A percentile compares a stretch with the other conserved stretches of the same genome.
Conservation (phyloP, 2,888 invertebrate species). For the Lasioglossum calceatum region DNA sequence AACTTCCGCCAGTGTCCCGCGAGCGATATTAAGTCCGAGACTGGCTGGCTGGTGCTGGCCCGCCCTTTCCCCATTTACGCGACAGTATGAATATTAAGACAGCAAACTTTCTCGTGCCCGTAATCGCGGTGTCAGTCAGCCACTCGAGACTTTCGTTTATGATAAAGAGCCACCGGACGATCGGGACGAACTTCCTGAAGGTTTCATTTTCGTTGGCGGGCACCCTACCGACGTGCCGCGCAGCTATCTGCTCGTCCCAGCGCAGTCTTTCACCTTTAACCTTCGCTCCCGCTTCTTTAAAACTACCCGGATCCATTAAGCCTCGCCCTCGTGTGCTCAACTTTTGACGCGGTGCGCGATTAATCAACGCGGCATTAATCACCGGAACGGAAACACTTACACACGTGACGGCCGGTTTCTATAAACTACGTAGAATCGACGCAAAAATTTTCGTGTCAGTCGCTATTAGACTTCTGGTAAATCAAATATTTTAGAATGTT, state of each 20-base stretch:
- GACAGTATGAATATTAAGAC: constrained; percentile 35
- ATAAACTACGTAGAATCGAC: not conserved
- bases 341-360: constrained; percentile 43
- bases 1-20: not conserved
- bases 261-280: constrained; percentile 46
- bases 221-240: not conserved
- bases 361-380: constrained; percentile 56
- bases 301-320: constrained; percentile 42
- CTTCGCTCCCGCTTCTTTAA: constrained; percentile 28
- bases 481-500: no score
- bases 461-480: no score
- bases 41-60: constrained; percentile 1
- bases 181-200: constrained; percentile 46
- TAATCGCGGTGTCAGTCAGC: constrained; percentile 50
- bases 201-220: constrained; percentile 12
- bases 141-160: constrained; percentile 51
- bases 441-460: not conserved
- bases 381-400: constrained; percentile 23
- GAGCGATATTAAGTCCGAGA: constrained; percentile 17
- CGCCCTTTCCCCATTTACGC: not conserved
- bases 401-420: not conserved
- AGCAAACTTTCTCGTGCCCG: constrained; percentile 36
- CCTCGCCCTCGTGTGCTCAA: constrained; percentile 30
- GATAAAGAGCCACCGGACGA: constrained; percentile 23
- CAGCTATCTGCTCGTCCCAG: constrained; percentile 8